Conservation (phyloP, 1,140 invertebrate species). For the Battus philenor region DNA sequence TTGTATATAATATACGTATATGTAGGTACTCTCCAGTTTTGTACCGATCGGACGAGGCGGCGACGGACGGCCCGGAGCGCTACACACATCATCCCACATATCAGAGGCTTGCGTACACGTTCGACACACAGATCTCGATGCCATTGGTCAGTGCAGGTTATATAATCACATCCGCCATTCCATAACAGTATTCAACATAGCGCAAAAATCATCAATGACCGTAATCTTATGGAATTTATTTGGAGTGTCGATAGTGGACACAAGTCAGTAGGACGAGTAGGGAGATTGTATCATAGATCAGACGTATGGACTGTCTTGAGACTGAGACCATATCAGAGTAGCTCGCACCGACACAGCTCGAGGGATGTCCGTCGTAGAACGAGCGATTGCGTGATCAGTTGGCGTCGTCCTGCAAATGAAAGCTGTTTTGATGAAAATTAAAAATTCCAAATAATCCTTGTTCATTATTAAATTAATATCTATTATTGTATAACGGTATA, state of each 20-base stretch:
- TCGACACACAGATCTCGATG: conserved; percentile 25
- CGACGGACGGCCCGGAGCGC: conserved; percentile 56
- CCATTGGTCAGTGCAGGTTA: background rate
- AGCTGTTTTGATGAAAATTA: conserved; percentile 44
- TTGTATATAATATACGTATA: conserved; percentile 73
- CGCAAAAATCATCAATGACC: background rate
- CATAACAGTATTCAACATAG: background rate
- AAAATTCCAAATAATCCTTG: conserved; percentile 52
- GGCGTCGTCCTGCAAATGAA: conserved; percentile 32
- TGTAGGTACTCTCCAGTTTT: conserved; percentile 61
- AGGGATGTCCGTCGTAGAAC: conserved; percentile 61
- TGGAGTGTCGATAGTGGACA: conserved; percentile 41
- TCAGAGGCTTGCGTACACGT: conserved; percentile 59
- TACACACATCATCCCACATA: conserved; percentile 72
- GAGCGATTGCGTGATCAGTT: conserved; percentile 56
- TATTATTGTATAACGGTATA: conserved; percentile 50
- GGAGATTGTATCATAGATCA: conserved; percentile 68
- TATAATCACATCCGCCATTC: conserved; percentile 4
- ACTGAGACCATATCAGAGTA: conserved; percentile 72
- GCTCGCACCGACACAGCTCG: conserved; percentile 44
- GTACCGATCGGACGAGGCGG: conserved; percentile 49
- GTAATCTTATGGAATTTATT: background rate
- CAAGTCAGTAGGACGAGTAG: conserved; percentile 65
- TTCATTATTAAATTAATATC: conserved; percentile 57
- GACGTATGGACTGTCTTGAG: conserved; percentile 70